Base-by-base conservation (phyloP, 1,140 invertebrate genomes). In the Sycophila sp. region DNA sequence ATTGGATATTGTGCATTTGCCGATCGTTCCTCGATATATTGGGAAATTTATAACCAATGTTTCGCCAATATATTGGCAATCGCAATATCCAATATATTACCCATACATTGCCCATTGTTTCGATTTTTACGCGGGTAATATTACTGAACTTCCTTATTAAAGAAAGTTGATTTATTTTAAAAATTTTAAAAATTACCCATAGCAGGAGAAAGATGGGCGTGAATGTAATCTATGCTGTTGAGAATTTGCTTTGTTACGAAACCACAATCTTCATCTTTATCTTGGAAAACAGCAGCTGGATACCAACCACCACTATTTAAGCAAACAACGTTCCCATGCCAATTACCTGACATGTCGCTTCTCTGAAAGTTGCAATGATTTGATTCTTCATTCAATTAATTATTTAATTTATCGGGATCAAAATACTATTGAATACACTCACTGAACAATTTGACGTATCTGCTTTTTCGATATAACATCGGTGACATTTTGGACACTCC, bases 271-370 rank as follows among this genome's bases (percentile, higher is more conserved):
- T 86, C 87, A 68, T 81, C 75, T 32, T 80, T 76, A 24, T 89
- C 85, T 30, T 87, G 78, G 74, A 89, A 91, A 19, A 88, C 78
- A 0, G 90, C 90, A 4, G 88, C 86, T 0, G 90, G 89, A 75
- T 89, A 90, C 90, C 91, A 92, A 26, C 89, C 89, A 55, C 83
- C 77, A 19, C 79, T 82, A 34, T 87, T 86, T 17, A 67, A 38
- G 80, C 91, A 92, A 36, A 87, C 86, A 10, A 92, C 86, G 19
- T 86, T 86, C 40, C 91, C 90, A 73, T 83, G 87, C 90, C 89
- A 91, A 19, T 71, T 49, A 2, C 34, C 60, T 0, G 56, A 55
- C 24, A 69, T 74, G 34, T 72, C 64, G 19, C 74, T 75, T 53
- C 40, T 15, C 71, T 86, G 42, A 2, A 55, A 17, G 24, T 51